Evolutionary conservation across 2,113 vertebrate genomes (phyloP).

Genomic region (Hyperopisus bebe): DNA sequence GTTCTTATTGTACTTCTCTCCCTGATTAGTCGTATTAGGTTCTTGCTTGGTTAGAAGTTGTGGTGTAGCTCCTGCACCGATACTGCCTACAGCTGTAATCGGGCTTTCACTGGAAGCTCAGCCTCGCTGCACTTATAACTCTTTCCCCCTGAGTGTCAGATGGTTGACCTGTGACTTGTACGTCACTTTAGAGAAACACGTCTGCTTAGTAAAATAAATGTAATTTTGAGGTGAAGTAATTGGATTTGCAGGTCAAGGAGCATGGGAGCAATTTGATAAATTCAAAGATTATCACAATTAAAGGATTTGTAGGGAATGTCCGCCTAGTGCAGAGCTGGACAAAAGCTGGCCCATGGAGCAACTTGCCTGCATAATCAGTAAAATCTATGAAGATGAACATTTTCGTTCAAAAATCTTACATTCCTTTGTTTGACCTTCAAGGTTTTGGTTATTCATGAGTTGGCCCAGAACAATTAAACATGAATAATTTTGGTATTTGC

Average conservation of each 20-base stretch:
- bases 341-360: background rate
- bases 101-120: background rate
- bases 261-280: background rate
- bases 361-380: background rate
- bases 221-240: background rate
- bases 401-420: too few species aligned
- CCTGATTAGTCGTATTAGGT: background rate
- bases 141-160: background rate
- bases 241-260: background rate
- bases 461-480: too few species aligned
- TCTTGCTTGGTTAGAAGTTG: background rate
- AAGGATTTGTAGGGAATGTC: background rate
- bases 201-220: background rate
- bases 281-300: background rate
- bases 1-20: background rate
- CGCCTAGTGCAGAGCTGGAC: background rate
- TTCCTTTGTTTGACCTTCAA: too few species aligned
- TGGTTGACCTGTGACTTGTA: background rate
- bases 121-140: background rate
- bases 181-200: background rate
- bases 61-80: background rate
- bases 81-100: background rate
- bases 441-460: too few species aligned
- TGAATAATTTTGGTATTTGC: too few species aligned
- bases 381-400: background rate